Evolutionary conservation across 2,113 vertebrate species (phyloP).

Genomic region (Labeo catla): DNA sequence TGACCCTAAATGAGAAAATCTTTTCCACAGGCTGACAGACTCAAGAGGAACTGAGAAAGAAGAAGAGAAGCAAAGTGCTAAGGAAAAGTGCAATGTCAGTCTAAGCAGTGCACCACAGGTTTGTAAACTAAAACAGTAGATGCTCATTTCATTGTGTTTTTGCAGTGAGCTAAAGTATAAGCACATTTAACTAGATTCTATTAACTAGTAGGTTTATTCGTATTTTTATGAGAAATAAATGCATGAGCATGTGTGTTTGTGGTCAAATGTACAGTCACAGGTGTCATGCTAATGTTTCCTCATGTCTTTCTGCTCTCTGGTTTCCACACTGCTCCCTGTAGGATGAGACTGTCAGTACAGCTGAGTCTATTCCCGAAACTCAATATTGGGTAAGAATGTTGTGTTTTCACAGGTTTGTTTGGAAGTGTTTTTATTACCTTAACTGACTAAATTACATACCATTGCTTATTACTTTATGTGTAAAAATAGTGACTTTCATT

Average conservation of each 20-base stretch:
- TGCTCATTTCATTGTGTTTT: background rate
- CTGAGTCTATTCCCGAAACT: slow-evolving; percentile 37
- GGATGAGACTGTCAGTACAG: slow-evolving; percentile 57
- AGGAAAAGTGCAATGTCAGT: slow-evolving; percentile 4
- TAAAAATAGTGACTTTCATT: background rate
- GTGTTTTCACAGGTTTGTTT: background rate
- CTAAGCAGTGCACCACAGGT: slow-evolving; percentile 30
- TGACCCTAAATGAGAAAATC: background rate
- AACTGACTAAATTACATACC: background rate
- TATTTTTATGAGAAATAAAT: background rate
- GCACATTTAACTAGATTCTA: background rate
- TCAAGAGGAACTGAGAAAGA: slow-evolving; percentile 10
- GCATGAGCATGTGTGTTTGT: background rate
- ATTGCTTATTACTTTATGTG: background rate
- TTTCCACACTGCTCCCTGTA: slow-evolving; percentile 48
- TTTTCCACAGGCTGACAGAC: slow-evolving; percentile 19
- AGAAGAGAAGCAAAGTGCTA: background rate
- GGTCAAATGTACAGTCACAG: background rate
- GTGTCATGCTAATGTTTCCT: background rate
- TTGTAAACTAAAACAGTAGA: background rate
- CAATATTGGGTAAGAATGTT: slow-evolving; percentile 73
- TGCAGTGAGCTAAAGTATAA: background rate
- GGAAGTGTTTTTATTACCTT: background rate
- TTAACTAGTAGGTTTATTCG: background rate
- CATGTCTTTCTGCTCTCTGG: background rate